phyloP scores from a whole-genome alignment of 37 sponge, comb jelly and placozoan genomes.

The Aplysina aerophoba region DNA sequence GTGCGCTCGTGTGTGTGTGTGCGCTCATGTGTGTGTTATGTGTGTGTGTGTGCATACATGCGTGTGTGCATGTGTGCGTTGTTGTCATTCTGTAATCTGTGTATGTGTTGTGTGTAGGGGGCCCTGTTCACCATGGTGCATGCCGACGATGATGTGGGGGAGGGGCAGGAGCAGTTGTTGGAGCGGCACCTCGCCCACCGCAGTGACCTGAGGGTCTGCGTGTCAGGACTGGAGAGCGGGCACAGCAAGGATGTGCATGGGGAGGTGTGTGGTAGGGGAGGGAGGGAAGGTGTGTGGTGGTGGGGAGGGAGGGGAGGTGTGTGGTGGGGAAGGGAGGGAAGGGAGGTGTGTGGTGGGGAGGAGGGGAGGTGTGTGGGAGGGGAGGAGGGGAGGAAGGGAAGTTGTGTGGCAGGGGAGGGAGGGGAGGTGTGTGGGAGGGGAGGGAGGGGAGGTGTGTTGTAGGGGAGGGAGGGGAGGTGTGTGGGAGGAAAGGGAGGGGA shows the following conservation, averaged over 20 bases:
- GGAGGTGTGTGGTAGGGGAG: constrained; percentile 42
- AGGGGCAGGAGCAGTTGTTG: constrained; percentile 51
- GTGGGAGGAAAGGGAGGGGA: not conserved
- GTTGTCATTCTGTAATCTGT: not conserved
- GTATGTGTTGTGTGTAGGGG: constrained; percentile 17
- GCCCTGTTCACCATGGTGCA: constrained; percentile 62
- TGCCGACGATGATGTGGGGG: constrained; percentile 43
- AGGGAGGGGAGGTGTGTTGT: not conserved
- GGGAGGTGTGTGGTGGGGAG: not conserved
- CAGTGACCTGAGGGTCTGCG: constrained; percentile 44
- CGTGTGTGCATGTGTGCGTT: not conserved
- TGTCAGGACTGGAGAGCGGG: constrained; percentile 63
- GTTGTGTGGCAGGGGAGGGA: not conserved
- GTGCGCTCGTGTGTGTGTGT: not conserved
- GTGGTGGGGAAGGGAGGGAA: not conserved
- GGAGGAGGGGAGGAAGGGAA: not conserved
- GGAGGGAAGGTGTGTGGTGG: not conserved
- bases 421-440: not conserved
- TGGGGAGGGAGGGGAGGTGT: not conserved
- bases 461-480: constrained; percentile 83
- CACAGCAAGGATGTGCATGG: constrained; percentile 79
- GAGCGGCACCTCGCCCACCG: constrained; percentile 35
- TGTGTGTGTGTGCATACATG: not conserved
- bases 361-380: not conserved
- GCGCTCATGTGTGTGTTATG: not conserved